Conservation (phyloP, 2,113 vertebrate genomes). For the Daubentonia madagascariensis region DNA sequence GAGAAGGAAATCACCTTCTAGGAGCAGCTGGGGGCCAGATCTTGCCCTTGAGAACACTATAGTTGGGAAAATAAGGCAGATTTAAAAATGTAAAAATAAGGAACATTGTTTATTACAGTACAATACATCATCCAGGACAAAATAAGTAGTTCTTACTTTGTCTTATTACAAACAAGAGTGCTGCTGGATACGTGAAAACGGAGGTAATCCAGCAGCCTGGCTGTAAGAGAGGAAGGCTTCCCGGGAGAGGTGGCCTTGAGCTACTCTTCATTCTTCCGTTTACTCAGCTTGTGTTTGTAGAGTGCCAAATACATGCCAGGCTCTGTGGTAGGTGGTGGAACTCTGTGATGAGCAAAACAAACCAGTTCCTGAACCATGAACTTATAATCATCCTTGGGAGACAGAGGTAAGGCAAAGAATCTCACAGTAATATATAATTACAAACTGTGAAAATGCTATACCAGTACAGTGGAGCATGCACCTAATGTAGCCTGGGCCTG, state of each 20-base stretch:
- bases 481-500: background rate
- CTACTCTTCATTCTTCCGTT: background rate
- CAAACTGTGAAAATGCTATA: background rate
- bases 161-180: background rate
- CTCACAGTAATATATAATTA: background rate
- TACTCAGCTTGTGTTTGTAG: background rate
- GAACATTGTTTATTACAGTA: background rate
- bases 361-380: background rate
- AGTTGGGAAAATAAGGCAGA: background rate
- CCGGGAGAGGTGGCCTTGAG: background rate
- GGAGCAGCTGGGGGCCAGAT: background rate
- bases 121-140: background rate
- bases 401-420: slow-evolving; percentile 1
- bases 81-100: background rate
- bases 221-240: background rate
- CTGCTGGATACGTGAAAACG: background rate
- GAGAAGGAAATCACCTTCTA: background rate
- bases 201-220: background rate
- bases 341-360: background rate
- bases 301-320: background rate
- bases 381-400: background rate
- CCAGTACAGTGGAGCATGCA: background rate
- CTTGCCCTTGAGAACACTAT: too few relatives aligned
- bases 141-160: background rate
- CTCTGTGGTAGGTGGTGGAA: background rate